These are phyloP conservation scores for Labrus mixtus DNA, from an alignment of 2,113 vertebrate genomes.

Conservation along the genomic window DNA sequence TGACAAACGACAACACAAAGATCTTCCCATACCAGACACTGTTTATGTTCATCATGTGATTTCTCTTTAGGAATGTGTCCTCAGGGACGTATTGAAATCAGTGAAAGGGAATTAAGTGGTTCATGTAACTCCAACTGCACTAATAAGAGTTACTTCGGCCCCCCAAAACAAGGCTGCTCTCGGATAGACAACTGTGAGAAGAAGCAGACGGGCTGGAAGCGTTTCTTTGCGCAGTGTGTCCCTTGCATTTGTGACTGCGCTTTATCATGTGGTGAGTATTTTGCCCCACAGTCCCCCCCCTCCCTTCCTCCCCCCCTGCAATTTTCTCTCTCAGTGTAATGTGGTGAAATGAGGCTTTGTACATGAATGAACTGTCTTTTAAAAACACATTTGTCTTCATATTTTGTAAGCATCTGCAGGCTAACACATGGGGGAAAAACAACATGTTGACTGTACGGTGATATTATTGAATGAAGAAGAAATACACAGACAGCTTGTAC, in stretches of 20 bases:
- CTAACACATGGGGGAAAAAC: constrained; percentile 36
- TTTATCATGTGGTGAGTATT: constrained; percentile 80
- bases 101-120: constrained; percentile 81
- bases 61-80: constrained; percentile 83
- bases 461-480: constrained; percentile 25
- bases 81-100: constrained; percentile 82
- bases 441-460: constrained; percentile 1
- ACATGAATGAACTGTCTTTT: background rate
- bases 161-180: constrained; percentile 79
- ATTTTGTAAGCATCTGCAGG: constrained; percentile 54
- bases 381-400: background rate
- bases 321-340: background rate
- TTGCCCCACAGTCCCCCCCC: background rate
- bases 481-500: constrained; percentile 7
- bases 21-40: background rate
- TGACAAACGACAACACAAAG: background rate
- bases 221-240: constrained; percentile 84
- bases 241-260: constrained; percentile 87
- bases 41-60: background rate
- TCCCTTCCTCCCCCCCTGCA: background rate
- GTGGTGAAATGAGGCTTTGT: background rate
- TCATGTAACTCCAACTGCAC: constrained; percentile 84
- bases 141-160: constrained; percentile 74
- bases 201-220: constrained; percentile 84
- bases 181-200: constrained; percentile 83